phyloP scores from a whole-genome alignment of 2,888 invertebrate species.

The Agonopterix subpropinquella region DNA sequence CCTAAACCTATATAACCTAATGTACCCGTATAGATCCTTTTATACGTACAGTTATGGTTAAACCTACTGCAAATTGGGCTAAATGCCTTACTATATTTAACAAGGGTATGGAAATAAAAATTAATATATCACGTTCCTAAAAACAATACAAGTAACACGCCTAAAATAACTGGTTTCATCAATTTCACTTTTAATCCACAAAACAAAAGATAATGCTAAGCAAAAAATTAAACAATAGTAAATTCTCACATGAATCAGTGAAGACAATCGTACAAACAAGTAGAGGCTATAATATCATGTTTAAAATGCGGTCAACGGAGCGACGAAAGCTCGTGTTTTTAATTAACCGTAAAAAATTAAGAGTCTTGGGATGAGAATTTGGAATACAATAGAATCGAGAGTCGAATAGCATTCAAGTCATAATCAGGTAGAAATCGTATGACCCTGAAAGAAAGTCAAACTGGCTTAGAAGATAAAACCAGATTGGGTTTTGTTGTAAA shows the following conservation, averaged over 20 bases:
- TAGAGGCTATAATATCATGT: not conserved
- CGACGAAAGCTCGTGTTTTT: conserved; percentile 6
- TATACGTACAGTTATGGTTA: too few species aligned
- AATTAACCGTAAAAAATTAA: conserved; percentile 3
- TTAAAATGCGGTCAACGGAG: conserved; percentile 4
- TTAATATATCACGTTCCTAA: too few species aligned
- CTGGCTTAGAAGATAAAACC: too few species aligned
- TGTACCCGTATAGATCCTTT: too few species aligned
- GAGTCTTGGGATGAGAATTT: conserved; percentile 10
- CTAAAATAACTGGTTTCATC: not conserved
- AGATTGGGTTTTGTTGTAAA: too few species aligned
- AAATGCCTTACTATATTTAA: too few species aligned
- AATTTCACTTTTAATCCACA: not conserved
- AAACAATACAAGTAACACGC: too few species aligned
- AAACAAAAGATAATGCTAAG: not conserved
- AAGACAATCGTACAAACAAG: not conserved
- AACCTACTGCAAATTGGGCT: too few species aligned
- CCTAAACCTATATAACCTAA: too few species aligned
- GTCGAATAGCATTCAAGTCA: not conserved
- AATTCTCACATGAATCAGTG: not conserved
- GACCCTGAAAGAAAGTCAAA: too few species aligned
- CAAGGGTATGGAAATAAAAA: too few species aligned
- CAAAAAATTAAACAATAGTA: not conserved
- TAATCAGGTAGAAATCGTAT: not conserved
- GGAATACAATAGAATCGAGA: conserved; percentile 9